Percentiles rank a stretch among this genome's conserved stretches.
These are phyloP conservation scores for Manis pentadactyla DNA, from an alignment of 2,797 vertebrate genomes.

Conservation along the genomic window DNA sequence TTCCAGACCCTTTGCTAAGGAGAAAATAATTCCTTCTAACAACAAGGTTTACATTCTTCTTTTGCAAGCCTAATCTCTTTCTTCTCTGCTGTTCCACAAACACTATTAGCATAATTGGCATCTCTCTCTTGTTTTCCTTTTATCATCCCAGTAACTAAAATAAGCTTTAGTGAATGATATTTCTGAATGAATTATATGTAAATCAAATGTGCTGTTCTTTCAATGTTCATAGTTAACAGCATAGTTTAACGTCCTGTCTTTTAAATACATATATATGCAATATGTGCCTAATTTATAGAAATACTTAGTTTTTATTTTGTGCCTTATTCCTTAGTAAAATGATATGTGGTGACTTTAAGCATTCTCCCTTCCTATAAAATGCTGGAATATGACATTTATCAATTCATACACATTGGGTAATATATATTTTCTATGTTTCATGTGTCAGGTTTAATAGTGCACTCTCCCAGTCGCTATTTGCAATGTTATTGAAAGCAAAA, in stretches of 20 bases:
- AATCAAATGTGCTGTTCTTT: not conserved
- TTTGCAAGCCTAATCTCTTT: not conserved
- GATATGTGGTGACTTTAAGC: not conserved
- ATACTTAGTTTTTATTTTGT: not conserved
- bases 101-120: not conserved
- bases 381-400: not conserved
- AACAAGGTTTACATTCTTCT: not conserved
- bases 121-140: not conserved
- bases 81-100: not conserved
- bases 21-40: not conserved
- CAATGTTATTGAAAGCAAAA: not conserved
- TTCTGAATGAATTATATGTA: not conserved
- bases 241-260: not conserved
- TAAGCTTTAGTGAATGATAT: not conserved
- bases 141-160: not conserved
- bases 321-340: not conserved
- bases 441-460: not conserved
- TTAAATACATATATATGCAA: not conserved
- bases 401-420: not conserved
- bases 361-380: not conserved
- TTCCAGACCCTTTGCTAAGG: not conserved
- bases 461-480: not conserved
- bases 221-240: not conserved
- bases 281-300: not conserved
- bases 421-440: constrained; percentile 16